Evolutionary conservation across 2,888 invertebrate genomes (phyloP), one percentile per base, ranked within the genome.

Genomic region (Graphium colonna): DNA sequence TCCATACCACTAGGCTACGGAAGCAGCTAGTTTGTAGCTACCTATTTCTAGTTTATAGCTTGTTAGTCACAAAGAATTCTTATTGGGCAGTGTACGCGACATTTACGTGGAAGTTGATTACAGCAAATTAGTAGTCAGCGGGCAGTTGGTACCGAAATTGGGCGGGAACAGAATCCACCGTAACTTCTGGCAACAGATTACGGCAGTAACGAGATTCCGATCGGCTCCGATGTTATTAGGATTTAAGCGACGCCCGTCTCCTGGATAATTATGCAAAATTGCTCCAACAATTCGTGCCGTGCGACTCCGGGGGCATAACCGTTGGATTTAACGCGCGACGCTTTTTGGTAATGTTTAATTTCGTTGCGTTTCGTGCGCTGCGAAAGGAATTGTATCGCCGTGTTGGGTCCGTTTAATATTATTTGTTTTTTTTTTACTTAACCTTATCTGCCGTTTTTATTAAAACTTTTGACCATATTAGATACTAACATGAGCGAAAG

Each of bases 261-360:
- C n/a, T n/a, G 72, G 77, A 79, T 87, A 88, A 89, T 89, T 89
- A 88, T 89, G 88, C 86, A 83, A 88, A 89, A 88, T 87, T 83
- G 86, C 83, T 84, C 68, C 81, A 80, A 84, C 87, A 73, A 87
- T 81, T 88, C 81, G 75, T 77, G 79, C 75, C 72, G 82, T 83
- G 82, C 77, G 76, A 81, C 77, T 87, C 87, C 82, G 80, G 75
- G 78, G 76, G 65, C 84, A 86, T 85, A 76, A 82, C 84, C 87
- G 79, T 88, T 86, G 87, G 77, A 73, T 77, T 76, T 82, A 84
- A 88, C 86, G 86, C n/a, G 86, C 72, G 78, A 78, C 82, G 80
- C 79, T 82, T 86, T 87, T 80, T 87, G 84, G 85, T 87, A 88
- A 86, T 82, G 81, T 77, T 65, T 65, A 81, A 79, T 84, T 83